Evolutionary conservation across 2,888 invertebrate species (phyloP).

Genomic region (Phlogophora meticulosa): DNA sequence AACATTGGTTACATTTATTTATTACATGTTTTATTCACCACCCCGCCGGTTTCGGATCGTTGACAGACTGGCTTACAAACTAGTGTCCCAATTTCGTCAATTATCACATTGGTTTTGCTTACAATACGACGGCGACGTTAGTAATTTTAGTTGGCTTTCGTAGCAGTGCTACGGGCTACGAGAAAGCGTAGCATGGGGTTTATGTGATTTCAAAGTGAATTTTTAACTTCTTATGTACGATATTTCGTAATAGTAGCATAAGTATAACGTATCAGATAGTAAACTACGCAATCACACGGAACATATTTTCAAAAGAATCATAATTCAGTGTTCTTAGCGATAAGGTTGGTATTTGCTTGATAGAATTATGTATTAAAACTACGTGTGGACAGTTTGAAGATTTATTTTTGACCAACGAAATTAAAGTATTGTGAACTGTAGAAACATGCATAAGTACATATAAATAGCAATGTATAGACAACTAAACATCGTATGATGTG

Average conservation of each 20-base stretch:
- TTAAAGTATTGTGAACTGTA: too few relatives aligned
- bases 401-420: too few relatives aligned
- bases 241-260: neutral
- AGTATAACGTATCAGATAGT: neutral
- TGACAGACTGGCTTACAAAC: conserved; percentile 66
- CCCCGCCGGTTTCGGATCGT: conserved; percentile 68
- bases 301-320: neutral
- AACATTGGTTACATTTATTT: conserved; percentile 83
- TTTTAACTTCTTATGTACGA: neutral
- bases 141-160: conserved; percentile 6
- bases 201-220: conserved; percentile 8
- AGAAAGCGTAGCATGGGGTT: conserved; percentile 44
- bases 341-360: too few relatives aligned
- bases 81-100: conserved; percentile 37
- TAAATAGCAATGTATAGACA: too few relatives aligned
- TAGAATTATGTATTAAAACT: too few relatives aligned
- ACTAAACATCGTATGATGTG: too few relatives aligned
- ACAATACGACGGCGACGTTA: neutral
- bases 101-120: conserved; percentile 32
- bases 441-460: too few relatives aligned
- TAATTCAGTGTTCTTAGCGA: too few relatives aligned
- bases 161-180: conserved; percentile 60
- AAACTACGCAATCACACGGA: neutral
- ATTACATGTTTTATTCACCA: conserved; percentile 90
- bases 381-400: too few relatives aligned